These are phyloP conservation scores for Falco novaeseelandiae DNA, from an alignment of 2,797 vertebrate genomes.

Conservation along the genomic window DNA sequence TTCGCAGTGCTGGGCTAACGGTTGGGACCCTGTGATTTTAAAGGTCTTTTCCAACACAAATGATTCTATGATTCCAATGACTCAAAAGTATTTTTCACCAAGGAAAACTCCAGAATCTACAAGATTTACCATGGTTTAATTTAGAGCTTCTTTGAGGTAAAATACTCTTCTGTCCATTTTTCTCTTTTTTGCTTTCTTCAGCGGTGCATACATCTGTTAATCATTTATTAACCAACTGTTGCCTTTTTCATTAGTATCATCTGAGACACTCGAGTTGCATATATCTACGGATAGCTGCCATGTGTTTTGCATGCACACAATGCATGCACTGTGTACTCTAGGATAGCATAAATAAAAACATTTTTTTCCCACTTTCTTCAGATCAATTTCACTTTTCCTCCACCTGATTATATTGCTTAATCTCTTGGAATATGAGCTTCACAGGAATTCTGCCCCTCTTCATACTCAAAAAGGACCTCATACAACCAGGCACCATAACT, in stretches of 20 bases:
- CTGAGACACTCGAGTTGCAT: background rate
- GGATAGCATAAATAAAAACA: background rate
- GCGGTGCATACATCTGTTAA: conserved; percentile 6
- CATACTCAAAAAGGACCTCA: background rate
- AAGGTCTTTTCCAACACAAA: background rate
- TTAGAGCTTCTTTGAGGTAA: background rate
- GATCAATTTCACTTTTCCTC: background rate
- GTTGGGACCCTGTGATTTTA: background rate
- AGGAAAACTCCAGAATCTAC: background rate
- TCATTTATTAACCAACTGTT: conserved; percentile 11
- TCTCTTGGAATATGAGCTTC: background rate
- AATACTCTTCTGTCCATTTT: background rate
- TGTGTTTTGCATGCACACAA: background rate
- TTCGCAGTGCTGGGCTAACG: background rate
- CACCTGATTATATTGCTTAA: background rate
- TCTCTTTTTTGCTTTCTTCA: background rate
- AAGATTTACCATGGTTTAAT: background rate
- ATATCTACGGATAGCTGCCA: conserved; percentile 12
- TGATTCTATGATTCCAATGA: background rate
- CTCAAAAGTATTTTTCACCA: background rate
- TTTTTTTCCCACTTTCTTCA: background rate
- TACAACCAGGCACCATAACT: background rate
- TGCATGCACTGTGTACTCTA: background rate
- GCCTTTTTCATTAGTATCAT: background rate
- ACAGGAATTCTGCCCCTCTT: background rate